A percentile compares a stretch with the other conserved stretches of the same genome.
Conservation (phyloP, 2,888 invertebrate genomes). For the Rhagium mordax region DNA sequence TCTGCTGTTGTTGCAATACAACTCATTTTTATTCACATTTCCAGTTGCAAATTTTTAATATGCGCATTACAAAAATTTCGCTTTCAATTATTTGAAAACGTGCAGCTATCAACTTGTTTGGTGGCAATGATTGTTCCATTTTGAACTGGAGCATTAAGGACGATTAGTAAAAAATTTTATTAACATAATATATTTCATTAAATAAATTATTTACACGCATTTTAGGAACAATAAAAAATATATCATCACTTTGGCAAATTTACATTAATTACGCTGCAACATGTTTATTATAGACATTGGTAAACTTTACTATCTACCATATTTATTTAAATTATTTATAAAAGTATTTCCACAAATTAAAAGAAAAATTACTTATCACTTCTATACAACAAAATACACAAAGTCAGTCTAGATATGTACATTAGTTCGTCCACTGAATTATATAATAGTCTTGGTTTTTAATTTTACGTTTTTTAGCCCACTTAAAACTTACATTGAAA, state of each 20-base stretch:
- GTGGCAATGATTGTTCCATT: too few species aligned
- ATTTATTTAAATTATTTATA: constrained; percentile 42
- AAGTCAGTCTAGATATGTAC: constrained; percentile 66
- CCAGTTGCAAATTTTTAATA: too few species aligned
- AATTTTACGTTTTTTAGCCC: constrained; percentile 33
- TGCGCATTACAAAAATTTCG: too few species aligned
- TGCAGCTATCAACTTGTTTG: too few species aligned
- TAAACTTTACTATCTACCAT: constrained; percentile 30
- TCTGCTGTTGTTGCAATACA: too few species aligned
- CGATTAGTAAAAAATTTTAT: too few species aligned
- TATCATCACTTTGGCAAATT: neutral
- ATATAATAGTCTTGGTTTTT: constrained; percentile 45
- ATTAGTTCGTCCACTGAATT: constrained; percentile 55
- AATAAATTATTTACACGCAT: neutral
- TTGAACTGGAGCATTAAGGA: too few species aligned
- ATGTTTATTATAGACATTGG: constrained; percentile 12
- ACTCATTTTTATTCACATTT: too few species aligned
- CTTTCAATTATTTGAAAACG: too few species aligned
- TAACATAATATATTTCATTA: neutral
- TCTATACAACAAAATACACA: constrained; percentile 63
- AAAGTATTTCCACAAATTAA: constrained; percentile 46
- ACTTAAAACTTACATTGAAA: constrained; percentile 37
- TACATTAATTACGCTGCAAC: constrained; percentile 20
- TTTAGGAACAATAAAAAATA: neutral
- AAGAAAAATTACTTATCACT: constrained; percentile 42